A percentile compares a stretch with the other conserved stretches of the same genome.
phyloP scores from a whole-genome alignment of 2,797 vertebrate species.

The Leuciscus waleckii region DNA sequence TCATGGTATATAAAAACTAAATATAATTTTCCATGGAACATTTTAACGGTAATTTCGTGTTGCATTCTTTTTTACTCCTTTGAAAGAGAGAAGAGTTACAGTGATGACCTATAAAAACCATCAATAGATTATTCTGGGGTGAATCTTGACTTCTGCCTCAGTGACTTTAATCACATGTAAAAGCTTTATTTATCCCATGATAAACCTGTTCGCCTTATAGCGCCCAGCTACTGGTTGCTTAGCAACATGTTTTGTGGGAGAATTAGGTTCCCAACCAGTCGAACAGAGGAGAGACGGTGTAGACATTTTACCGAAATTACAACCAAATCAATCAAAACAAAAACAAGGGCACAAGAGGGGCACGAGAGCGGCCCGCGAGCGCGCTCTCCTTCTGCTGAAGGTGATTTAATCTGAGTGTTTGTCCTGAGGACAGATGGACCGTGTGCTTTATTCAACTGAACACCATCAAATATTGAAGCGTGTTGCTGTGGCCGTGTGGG shows the following conservation, averaged over 20 bases:
- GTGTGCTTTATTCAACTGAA: conserved; percentile 30
- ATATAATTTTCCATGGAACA: background rate
- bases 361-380: background rate
- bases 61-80: background rate
- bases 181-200: conserved; percentile 30
- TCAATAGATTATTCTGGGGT: background rate
- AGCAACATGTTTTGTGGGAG: conserved; percentile 49
- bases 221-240: conserved; percentile 52
- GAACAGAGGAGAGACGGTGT: conserved; percentile 20
- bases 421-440: conserved; percentile 41
- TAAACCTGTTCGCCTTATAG: conserved; percentile 18
- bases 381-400: conserved; percentile 36
- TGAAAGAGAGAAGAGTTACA: background rate
- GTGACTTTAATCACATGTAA: conserved; percentile 15
- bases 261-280: conserved; percentile 44
- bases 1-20: too few species aligned
- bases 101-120: background rate
- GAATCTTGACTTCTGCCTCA: background rate
- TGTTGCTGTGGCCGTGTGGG: conserved; percentile 61
- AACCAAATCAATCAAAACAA: conserved; percentile 42
- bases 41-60: background rate
- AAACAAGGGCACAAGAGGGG: background rate
- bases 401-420: conserved; percentile 22
- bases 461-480: conserved; percentile 80
- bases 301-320: conserved; percentile 46